Conservation (phyloP, 2,888 invertebrate species). For the Sinohyriopsis cumingii region DNA sequence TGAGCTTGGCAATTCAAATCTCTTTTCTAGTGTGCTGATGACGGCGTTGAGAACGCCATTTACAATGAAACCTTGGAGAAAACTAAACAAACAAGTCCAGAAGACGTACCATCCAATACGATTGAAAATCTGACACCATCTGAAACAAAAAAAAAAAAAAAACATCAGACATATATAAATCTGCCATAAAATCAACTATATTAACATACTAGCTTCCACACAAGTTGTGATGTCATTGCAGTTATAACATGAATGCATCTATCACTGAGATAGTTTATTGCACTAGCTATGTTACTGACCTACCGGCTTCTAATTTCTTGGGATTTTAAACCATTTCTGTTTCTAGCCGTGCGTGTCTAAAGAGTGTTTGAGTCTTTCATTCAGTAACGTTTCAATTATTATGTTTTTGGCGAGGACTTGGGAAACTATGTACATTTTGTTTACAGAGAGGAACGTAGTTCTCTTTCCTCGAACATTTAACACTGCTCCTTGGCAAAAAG, state of each 20-base stretch:
- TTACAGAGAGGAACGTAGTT: no score
- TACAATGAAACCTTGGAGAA: slow-evolving; percentile 44
- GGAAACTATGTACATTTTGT: no score
- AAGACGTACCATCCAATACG: slow-evolving; percentile 46
- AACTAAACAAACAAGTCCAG: slow-evolving; percentile 41
- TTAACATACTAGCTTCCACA: no score
- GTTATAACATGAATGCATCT: neutral
- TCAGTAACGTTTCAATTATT: no score
- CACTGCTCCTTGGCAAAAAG: no score
- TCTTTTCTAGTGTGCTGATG: slow-evolving; percentile 41
- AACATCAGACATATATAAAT: neutral
- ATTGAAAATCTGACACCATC: slow-evolving; percentile 42
- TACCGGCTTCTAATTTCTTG: neutral
- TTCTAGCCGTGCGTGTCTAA: no score
- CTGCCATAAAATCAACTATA: neutral
- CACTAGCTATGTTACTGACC: no score
- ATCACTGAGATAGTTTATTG: neutral
- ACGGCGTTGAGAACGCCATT: slow-evolving; percentile 47
- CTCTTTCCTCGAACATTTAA: no score
- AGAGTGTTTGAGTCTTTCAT: no score
- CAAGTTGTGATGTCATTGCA: no score
- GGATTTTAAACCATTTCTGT: neutral
- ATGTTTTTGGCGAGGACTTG: no score
- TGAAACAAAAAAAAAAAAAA: slow-evolving; percentile 2
- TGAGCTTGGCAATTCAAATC: slow-evolving; percentile 46